Evolutionary conservation across 2,113 vertebrate species (phyloP).

Genomic region (Chloropsis cyanopogon): DNA sequence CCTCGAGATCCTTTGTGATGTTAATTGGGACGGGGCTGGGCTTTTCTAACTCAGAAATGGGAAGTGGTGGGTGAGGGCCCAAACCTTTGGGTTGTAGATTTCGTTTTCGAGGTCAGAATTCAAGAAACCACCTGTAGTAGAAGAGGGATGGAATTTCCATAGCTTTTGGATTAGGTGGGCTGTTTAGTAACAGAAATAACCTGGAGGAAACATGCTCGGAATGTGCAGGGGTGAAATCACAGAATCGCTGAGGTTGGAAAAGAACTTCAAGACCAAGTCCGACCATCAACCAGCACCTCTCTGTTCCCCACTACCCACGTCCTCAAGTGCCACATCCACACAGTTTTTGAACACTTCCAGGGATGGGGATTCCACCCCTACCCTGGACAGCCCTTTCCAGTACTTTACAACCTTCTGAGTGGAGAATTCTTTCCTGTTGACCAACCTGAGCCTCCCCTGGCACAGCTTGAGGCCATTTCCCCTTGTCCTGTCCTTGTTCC

Average conservation of each 20-base stretch:
- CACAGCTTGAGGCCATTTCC: not conserved
- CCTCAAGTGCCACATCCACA: not conserved
- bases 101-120: not conserved
- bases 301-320: not conserved
- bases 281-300: not conserved
- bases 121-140: not conserved
- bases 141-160: not conserved
- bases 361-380: rapidly evolving
- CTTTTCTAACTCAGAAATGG: not conserved
- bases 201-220: not conserved
- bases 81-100: not conserved
- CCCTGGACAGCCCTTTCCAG: not conserved
- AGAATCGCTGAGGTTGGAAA: rapidly evolving
- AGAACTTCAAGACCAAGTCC: not conserved
- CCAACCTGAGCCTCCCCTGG: not conserved
- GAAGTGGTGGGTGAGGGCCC: not conserved
- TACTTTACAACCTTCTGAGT: not conserved
- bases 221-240: not conserved
- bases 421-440: rapidly evolving
- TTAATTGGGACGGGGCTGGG: not conserved
- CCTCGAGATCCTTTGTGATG: not conserved
- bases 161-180: not conserved
- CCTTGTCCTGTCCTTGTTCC: not conserved
- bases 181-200: not conserved
- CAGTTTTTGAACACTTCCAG: not conserved